These are phyloP conservation scores for Neotoma lepida DNA, from an alignment of 2,113 vertebrate species.

Conservation along the genomic window DNA sequence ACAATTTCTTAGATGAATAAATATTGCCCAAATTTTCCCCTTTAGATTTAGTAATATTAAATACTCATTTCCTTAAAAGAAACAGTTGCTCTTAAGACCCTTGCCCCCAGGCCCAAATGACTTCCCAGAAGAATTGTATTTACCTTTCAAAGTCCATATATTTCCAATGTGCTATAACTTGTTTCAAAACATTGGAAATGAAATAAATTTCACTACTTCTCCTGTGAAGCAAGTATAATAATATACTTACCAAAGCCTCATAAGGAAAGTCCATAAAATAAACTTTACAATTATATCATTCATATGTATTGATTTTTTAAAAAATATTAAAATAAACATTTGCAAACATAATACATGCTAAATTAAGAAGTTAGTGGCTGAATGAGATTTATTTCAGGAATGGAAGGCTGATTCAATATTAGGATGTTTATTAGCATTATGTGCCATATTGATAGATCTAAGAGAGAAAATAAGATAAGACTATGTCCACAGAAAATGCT, in stretches of 20 bases:
- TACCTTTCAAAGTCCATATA: constrained; percentile 5
- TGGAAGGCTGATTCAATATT: constrained; percentile 40
- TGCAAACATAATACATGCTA: constrained; percentile 31
- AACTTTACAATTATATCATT: neutral
- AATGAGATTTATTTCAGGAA: constrained; percentile 44
- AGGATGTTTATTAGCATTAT: constrained; percentile 14
- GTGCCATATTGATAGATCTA: constrained; percentile 33
- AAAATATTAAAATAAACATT: constrained; percentile 47
- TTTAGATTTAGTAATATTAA: neutral
- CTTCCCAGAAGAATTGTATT: constrained; percentile 46
- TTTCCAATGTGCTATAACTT: constrained; percentile 4
- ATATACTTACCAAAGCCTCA: neutral
- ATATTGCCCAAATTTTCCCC: neutral
- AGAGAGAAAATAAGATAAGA: neutral
- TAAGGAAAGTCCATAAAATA: neutral
- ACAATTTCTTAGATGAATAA: neutral
- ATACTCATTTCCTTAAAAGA: neutral
- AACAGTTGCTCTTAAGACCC: neutral
- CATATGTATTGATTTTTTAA: neutral
- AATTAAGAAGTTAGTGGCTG: constrained; percentile 46
- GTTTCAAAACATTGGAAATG: constrained; percentile 14
- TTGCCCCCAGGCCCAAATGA: neutral
- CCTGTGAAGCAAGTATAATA: constrained; percentile 16
- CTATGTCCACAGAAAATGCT: constrained; percentile 37
- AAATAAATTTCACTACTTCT: constrained; percentile 19